Evolutionary conservation across 1,140 invertebrate genomes (phyloP).

Genomic region (Bradysia coprophila): DNA sequence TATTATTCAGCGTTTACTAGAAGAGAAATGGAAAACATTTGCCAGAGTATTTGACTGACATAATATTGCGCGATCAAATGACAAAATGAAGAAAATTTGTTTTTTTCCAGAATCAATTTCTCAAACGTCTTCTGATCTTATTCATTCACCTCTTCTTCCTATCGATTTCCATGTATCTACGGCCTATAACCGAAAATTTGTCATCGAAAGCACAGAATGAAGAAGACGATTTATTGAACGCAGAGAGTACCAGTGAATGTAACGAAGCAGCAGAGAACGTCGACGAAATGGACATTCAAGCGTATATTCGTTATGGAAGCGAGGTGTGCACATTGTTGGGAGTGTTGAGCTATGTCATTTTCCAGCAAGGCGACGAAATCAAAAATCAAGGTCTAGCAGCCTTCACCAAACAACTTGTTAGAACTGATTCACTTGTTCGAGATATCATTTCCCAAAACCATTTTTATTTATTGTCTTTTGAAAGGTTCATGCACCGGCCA

Average conservation of each 20-base stretch:
- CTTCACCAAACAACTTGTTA: conserved; percentile 86
- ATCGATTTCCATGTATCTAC: conserved; percentile 75
- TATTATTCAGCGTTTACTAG: conserved; percentile 88
- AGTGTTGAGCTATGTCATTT: conserved; percentile 72
- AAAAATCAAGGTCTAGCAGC: conserved; percentile 79
- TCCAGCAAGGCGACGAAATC: conserved; percentile 86
- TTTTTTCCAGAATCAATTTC: conserved; percentile 60
- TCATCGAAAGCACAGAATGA: conserved; percentile 13
- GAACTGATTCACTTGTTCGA: too few relatives aligned
- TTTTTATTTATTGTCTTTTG: too few relatives aligned
- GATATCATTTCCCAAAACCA: background rate
- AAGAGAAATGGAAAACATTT: conserved; percentile 99
- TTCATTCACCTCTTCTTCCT: conserved; percentile 73
- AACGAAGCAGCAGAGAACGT: background rate
- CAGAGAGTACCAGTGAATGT: background rate
- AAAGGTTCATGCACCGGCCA: conserved; percentile 81
- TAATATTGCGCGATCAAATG: background rate
- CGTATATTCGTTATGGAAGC: conserved; percentile 45
- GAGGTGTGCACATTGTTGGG: conserved; percentile 72
- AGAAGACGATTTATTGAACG: conserved; percentile 1
- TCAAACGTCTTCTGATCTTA: conserved; percentile 74
- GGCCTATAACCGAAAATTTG: conserved; percentile 42
- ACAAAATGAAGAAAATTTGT: background rate
- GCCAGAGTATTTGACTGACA: conserved; percentile 50
- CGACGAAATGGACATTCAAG: conserved; percentile 20